A percentile compares a stretch with the other conserved stretches of the same genome.
Evolutionary conservation across 2,113 vertebrate species (phyloP).

Genomic region (Sander vitreus): DNA sequence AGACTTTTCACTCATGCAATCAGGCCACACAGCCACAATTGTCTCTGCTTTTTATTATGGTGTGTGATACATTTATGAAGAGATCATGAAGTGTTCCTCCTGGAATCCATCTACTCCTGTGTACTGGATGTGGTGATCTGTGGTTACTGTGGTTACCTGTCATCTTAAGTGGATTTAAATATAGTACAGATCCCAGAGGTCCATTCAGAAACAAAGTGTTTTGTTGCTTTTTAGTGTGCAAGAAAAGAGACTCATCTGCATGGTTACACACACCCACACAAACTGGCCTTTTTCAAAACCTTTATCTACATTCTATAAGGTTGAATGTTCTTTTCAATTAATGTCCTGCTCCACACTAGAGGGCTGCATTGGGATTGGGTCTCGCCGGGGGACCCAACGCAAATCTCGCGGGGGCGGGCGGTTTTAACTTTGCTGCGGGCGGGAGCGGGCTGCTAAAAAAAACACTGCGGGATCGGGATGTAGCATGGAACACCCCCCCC

Average conservation of each 20-base stretch:
- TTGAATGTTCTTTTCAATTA: conserved; percentile 29
- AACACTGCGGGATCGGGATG: no score
- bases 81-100: not conserved
- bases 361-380: no score
- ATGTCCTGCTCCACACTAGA: not conserved
- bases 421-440: no score
- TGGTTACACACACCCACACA: conserved; percentile 30
- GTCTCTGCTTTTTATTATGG: conserved; percentile 8
- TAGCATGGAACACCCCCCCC: no score
- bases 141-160: conserved; percentile 16
- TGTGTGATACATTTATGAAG: conserved; percentile 1
- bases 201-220: conserved; percentile 1
- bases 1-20: conserved; percentile 23
- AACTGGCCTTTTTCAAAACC: conserved; percentile 3
- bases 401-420: no score
- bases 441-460: no score
- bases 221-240: not conserved
- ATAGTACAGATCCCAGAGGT: not conserved
- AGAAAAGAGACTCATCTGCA: conserved; percentile 7
- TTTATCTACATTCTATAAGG: conserved; percentile 22
- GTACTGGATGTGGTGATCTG: conserved; percentile 8
- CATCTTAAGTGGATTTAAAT: conserved; percentile 14
- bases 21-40: not conserved
- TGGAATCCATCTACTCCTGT: not conserved
- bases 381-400: no score